phyloP scores from a whole-genome alignment of 2,113 vertebrate species.

The Sinocyclocheilus anophthalmus region DNA sequence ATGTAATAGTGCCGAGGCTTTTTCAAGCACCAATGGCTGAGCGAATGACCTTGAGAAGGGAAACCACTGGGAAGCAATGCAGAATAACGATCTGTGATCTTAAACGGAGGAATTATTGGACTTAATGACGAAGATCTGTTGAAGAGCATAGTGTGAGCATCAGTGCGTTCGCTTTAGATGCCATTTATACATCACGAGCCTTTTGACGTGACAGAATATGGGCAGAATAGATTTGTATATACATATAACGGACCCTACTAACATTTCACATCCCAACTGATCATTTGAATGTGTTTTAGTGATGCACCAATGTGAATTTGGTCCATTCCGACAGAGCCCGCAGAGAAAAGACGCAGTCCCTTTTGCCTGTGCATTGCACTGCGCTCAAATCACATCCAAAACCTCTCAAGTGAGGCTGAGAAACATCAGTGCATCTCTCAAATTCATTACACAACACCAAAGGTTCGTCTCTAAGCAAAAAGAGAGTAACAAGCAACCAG shows the following conservation, averaged over 20 bases:
- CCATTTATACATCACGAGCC: neutral
- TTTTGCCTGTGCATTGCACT: constrained; percentile 17
- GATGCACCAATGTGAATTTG: neutral
- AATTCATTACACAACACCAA: constrained; percentile 18
- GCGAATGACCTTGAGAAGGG: constrained; percentile 78
- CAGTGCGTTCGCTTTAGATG: neutral
- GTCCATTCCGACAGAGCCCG: constrained; percentile 7
- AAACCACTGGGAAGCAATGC: constrained; percentile 51
- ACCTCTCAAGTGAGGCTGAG: constrained; percentile 17
- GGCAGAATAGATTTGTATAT: neutral
- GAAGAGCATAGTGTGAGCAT: neutral
- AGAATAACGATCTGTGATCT: constrained; percentile 11
- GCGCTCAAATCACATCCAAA: constrained; percentile 43
- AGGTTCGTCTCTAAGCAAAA: neutral
- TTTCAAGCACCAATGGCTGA: constrained; percentile 49
- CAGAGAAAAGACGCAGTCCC: constrained; percentile 53
- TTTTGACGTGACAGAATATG: neutral
- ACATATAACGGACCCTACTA: neutral
- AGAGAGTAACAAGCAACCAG: neutral
- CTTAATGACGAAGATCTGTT: constrained; percentile 1
- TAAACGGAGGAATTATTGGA: neutral
- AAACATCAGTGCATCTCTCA: constrained; percentile 7
- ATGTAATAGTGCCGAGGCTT: constrained; percentile 53
- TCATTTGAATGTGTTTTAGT: neutral
- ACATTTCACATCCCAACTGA: neutral